These are phyloP conservation scores for Sebastes vulpes DNA, from an alignment of 2,797 vertebrate genomes.

Conservation along the genomic window DNA sequence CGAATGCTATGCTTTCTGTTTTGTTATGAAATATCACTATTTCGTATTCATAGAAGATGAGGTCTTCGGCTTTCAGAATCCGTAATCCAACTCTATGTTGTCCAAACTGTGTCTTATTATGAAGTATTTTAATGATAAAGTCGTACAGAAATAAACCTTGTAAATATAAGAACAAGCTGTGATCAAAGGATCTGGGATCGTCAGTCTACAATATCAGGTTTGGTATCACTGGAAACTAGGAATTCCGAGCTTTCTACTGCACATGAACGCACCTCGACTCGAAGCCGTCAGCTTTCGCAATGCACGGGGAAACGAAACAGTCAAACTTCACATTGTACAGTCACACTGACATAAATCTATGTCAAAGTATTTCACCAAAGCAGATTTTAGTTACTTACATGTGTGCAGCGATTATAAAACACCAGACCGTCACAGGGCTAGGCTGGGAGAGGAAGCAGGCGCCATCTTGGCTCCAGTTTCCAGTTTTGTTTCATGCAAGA, in stretches of 20 bases:
- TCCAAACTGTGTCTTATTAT: neutral
- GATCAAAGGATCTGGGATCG: no score
- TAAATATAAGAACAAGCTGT: no score
- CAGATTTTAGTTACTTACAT: neutral
- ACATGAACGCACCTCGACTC: neutral
- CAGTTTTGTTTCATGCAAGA: neutral
- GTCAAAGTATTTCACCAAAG: neutral
- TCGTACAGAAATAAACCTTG: no score
- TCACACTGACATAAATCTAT: neutral
- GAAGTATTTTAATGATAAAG: neutral
- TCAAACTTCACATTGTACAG: no score
- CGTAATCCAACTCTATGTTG: neutral
- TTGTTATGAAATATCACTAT: neutral
- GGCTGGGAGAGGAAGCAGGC: no score
- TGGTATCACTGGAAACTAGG: neutral
- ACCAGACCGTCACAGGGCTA: neutral
- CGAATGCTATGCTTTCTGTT: neutral
- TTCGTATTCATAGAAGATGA: neutral
- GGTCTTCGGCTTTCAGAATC: neutral
- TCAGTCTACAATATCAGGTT: no score
- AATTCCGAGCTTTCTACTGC: fast-evolving
- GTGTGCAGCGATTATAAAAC: neutral
- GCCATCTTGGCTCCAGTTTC: neutral
- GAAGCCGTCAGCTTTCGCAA: fast-evolving
- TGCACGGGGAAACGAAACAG: neutral